Conservation (phyloP, 2,888 invertebrate genomes). For the Cylloceria caligata region DNA sequence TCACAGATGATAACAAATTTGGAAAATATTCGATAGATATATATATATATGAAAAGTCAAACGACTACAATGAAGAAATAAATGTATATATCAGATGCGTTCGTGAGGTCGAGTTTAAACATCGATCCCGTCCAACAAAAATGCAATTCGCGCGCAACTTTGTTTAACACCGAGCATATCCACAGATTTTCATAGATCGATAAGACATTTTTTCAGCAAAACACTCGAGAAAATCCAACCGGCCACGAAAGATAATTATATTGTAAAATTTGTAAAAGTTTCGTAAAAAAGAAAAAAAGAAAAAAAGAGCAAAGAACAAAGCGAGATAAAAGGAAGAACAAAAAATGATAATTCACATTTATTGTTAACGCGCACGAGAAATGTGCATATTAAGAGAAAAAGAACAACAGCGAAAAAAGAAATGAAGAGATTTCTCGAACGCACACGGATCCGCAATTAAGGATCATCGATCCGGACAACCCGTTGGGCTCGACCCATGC, state of each 20-base stretch:
- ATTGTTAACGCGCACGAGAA: background rate
- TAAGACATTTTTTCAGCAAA: conserved; percentile 36
- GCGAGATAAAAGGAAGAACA: conserved; percentile 14
- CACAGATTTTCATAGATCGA: conserved; percentile 54
- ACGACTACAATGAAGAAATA: conserved; percentile 11
- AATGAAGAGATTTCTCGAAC: conserved; percentile 13
- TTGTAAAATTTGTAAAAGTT: conserved; percentile 42
- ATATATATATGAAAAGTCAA: conserved; percentile 13
- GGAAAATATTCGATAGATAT: conserved; percentile 9
- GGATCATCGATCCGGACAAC: background rate
- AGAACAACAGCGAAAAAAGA: background rate
- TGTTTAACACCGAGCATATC: conserved; percentile 58
- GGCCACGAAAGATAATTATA: conserved; percentile 35
- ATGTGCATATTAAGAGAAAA: conserved; percentile 16
- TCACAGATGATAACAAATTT: conserved; percentile 12
- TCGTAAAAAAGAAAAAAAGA: too few species aligned
- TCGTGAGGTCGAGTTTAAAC: conserved; percentile 46
- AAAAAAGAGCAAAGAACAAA: too few species aligned
- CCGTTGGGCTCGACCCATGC: conserved; percentile 6
- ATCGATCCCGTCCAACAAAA: conserved; percentile 65
- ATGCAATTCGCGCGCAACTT: conserved; percentile 54
- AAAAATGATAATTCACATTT: conserved; percentile 9
- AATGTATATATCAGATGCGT: conserved; percentile 38
- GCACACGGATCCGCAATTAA: conserved; percentile 19
- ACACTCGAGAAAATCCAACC: conserved; percentile 37